Conservation (phyloP, 2,888 invertebrate species). For the Camponotus fellah region DNA sequence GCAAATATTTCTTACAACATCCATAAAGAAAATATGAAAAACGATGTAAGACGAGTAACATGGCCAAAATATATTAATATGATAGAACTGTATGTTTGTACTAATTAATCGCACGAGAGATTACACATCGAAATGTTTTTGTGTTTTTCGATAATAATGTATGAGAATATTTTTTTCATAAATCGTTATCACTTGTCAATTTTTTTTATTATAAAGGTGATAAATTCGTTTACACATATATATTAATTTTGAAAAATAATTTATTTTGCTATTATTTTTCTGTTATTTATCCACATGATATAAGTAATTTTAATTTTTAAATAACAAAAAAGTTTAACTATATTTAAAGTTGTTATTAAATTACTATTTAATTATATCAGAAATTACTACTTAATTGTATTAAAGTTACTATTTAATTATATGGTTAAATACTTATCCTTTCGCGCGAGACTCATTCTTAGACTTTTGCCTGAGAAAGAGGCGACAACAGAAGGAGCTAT, state of each 20-base stretch:
- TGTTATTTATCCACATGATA: not conserved
- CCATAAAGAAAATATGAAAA: slow-evolving; percentile 3
- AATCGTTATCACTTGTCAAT: not conserved
- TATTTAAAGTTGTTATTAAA: too few relatives aligned
- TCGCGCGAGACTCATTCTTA: not conserved
- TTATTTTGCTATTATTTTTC: not conserved
- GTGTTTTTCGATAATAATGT: not conserved
- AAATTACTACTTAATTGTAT: not conserved
- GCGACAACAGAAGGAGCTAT: not conserved
- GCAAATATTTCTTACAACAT: slow-evolving; percentile 45
- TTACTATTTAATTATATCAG: too few relatives aligned
- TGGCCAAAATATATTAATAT: slow-evolving; percentile 10
- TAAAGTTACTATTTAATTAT: too few relatives aligned
- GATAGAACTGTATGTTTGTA: not conserved
- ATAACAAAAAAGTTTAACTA: not conserved
- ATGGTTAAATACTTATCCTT: too few relatives aligned
- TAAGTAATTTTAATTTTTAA: not conserved
- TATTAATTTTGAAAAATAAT: not conserved
- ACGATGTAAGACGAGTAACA: not conserved
- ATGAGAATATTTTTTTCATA: not conserved
- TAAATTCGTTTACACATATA: not conserved
- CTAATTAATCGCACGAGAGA: not conserved
- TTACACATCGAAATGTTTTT: not conserved
- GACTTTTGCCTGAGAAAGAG: not conserved
- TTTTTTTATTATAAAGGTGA: not conserved